Evolutionary conservation across 2,888 invertebrate species (phyloP), one percentile per base, ranked within the genome.

Genomic region (Platerodrilus igneus): DNA sequence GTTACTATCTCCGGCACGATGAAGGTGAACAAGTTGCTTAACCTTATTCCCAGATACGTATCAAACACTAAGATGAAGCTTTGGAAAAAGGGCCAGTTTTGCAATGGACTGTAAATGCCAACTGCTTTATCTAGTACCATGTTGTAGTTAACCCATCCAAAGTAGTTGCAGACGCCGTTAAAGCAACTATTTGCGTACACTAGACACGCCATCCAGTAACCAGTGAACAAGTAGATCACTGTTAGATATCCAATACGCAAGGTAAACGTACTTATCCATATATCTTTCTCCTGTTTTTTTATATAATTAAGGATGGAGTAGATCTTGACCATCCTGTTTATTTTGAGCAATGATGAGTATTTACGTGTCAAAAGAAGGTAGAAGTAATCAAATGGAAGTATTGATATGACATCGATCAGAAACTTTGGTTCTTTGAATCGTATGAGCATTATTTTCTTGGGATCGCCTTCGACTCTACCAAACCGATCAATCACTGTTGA

Each of bases 261-360:
- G 17, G 31, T 41, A 2, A 50, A 5, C 11, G 27, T 36, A 15
- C 19, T 26, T 8, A 33, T 19, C 37, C 37, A 44, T 8, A 47
- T 34, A 22, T 30, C 39, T 3, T 39, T 41, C 20, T 48, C 43
- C n/a, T 37, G 38, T 4, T 36, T 31, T 4, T 14, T 31, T 9
- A 50, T 25, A 6, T 45, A 34, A 16, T 25, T 26, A 13, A 50
- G 37, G 7, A 47, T 28, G 16, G 41, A 34, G 30, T 48, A 43
- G 10, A 50, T 41, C 21, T 46, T 50, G 1, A 50, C n/a, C 8
- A 48, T 14, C 4, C 45, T 30, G 21, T 35, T 35, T 13, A 41
- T 3, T n/a, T 28, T 29, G 2, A 30, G 10, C 16, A 41, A 10
- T 7, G 35, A 23, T 8, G 11, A n/a, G n/a, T n/a, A n/a, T n/a